phyloP scores from a whole-genome alignment of 2,888 invertebrate genomes.

The Folsomia candida region DNA sequence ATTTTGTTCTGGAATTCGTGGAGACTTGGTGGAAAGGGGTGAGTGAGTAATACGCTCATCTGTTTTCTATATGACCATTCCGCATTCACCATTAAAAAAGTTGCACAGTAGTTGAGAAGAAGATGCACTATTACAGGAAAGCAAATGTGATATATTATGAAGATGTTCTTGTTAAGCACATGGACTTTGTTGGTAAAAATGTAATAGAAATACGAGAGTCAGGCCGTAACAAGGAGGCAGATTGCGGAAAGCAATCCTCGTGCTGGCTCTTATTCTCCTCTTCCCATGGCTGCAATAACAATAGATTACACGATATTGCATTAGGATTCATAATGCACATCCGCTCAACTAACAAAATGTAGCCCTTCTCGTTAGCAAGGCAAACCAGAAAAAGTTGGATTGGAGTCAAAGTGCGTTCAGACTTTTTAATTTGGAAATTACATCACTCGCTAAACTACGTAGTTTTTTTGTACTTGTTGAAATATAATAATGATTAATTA shows the following conservation, averaged over 20 bases:
- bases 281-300: not conserved
- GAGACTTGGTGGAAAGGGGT: not conserved
- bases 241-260: not conserved
- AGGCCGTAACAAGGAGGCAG: not conserved
- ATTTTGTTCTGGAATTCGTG: not conserved
- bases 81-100: not conserved
- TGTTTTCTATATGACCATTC: not conserved
- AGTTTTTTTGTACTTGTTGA: not conserved
- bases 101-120: not conserved
- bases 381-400: not conserved
- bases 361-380: not conserved
- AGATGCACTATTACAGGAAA: not conserved
- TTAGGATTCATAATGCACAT: conserved; percentile 1
- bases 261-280: not conserved
- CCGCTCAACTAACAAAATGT: not conserved
- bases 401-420: not conserved
- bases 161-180: not conserved
- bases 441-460: not conserved
- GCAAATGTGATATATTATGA: not conserved
- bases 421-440: not conserved
- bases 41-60: not conserved
- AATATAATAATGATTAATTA: not conserved
- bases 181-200: not conserved
- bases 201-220: not conserved
- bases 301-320: conserved; percentile 7